Conservation (phyloP, 2,888 invertebrate genomes). For the Psylliodes chrysocephalus region DNA sequence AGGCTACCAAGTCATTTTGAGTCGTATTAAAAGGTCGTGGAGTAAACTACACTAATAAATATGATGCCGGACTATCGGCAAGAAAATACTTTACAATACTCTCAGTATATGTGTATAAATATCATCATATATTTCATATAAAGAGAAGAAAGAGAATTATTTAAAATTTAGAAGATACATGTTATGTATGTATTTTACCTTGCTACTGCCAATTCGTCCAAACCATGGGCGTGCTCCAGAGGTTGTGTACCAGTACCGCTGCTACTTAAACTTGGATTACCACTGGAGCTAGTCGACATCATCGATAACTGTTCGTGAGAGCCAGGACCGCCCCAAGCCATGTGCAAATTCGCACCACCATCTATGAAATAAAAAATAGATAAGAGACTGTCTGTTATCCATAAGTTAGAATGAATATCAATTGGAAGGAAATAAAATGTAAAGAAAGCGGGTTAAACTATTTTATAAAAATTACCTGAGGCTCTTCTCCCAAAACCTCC, state of each 20-base stretch:
- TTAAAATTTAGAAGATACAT: no score
- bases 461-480: slow-evolving; percentile 67
- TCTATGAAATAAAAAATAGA: slow-evolving; percentile 64
- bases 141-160: no score
- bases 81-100: no score
- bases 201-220: slow-evolving; percentile 67
- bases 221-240: slow-evolving; percentile 58
- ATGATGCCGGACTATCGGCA: no score
- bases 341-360: slow-evolving; percentile 92
- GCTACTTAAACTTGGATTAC: slow-evolving; percentile 63
- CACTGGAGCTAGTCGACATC: slow-evolving; percentile 66
- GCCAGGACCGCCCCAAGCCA: slow-evolving; percentile 67
- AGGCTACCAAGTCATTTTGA: no score
- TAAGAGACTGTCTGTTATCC: no score
- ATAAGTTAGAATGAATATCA: neutral
- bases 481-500: slow-evolving; percentile 90
- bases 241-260: slow-evolving; percentile 65
- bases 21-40: no score
- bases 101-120: no score
- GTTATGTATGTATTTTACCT: slow-evolving; percentile 60
- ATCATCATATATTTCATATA: no score
- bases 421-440: no score
- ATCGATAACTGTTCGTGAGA: slow-evolving; percentile 65
- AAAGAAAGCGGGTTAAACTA: neutral
- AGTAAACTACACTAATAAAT: no score